These are phyloP conservation scores for Gymnopithys bicolor DNA, from an alignment of 2,797 vertebrate genomes.

Conservation along the genomic window DNA sequence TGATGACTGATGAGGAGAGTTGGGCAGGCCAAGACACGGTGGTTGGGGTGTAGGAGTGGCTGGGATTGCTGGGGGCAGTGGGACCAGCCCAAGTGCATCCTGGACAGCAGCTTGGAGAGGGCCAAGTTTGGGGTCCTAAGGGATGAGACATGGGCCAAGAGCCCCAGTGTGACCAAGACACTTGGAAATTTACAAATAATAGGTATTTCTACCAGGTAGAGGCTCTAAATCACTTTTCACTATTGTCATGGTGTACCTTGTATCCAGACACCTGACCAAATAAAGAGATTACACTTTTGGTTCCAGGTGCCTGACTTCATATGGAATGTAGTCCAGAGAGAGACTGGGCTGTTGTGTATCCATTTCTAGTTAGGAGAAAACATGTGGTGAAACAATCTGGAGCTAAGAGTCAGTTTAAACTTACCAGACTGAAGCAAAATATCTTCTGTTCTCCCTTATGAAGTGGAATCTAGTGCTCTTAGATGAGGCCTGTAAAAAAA, in stretches of 20 bases:
- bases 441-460: background rate
- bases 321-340: background rate
- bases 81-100: rapidly evolving
- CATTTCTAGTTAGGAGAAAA: background rate
- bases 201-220: background rate
- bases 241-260: background rate
- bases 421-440: background rate
- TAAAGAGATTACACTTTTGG: background rate
- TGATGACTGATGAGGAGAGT: background rate
- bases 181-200: background rate
- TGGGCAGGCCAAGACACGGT: background rate
- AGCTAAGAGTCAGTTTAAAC: background rate
- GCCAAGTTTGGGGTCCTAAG: rapidly evolving
- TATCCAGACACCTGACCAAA: rapidly evolving
- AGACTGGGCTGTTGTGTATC: rapidly evolving
- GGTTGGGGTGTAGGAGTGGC: rapidly evolving
- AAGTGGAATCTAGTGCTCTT: background rate
- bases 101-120: rapidly evolving
- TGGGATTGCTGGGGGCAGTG: rapidly evolving
- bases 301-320: background rate
- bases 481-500: background rate
- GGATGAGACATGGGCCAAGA: rapidly evolving
- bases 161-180: background rate
- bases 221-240: background rate
- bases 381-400: background rate